Percentiles rank a stretch among this genome's conserved stretches.
Conservation (phyloP, 1,140 invertebrate species). For the Lepidurus packardi region DNA sequence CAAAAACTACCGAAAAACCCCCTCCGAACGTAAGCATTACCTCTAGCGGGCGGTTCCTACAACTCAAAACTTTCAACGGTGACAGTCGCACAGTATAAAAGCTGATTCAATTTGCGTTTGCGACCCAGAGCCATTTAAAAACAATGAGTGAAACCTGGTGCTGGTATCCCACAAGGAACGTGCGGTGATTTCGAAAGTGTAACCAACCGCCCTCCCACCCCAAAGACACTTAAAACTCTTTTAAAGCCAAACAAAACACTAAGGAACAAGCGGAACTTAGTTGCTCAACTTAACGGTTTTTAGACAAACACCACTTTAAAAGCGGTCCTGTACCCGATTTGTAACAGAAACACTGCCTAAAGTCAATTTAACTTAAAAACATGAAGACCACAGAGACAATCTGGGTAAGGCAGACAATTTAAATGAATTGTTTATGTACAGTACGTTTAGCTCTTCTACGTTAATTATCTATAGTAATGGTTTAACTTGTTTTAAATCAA, state of each 20-base stretch:
- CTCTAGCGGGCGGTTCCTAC: not conserved
- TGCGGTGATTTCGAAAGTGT: no score
- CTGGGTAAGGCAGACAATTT: not conserved
- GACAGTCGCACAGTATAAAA: not conserved
- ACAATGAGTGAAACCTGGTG: not conserved
- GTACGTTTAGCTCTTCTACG: no score
- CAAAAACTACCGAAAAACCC: not conserved
- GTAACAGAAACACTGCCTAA: no score
- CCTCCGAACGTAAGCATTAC: not conserved
- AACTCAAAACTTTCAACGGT: not conserved
- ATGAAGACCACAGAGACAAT: not conserved
- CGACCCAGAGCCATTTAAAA: conserved; percentile 12
- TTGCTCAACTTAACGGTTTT: no score
- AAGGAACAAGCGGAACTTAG: no score
- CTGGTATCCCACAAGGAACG: not conserved
- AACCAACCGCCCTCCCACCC: no score
- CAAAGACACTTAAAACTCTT: no score
- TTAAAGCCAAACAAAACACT: no score
- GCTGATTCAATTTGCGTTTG: not conserved
- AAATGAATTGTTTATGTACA: not conserved
- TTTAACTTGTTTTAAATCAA: no score
- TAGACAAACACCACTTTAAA: no score
- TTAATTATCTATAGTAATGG: no score
- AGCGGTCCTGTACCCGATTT: no score
- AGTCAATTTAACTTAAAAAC: not conserved